Base-by-base conservation (phyloP, 2,113 vertebrate genomes). In the Nipponia nippon region DNA sequence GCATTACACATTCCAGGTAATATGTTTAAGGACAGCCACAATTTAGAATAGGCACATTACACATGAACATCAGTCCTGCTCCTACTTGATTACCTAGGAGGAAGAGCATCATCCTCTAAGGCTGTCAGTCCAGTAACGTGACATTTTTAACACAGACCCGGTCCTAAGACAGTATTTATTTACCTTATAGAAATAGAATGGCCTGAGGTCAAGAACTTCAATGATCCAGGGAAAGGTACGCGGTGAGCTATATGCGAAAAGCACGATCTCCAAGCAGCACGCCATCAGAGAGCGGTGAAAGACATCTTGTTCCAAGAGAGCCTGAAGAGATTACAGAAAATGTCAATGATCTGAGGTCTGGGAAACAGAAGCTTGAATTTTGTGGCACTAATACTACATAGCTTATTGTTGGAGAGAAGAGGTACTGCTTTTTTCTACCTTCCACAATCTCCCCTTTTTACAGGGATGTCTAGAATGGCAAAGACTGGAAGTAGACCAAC, bases 171-270 rank as follows among this genome's bases (percentile, higher is more conserved):
- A 25, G 6, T 10, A 46, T 22, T 34, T 80, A 18, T 71, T 96
- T 92, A 99, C 99, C 99, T 99, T 99, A 85, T 99, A 99, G 96
- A 99, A 99, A 95, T 99, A 99, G 98, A 99, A 99, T 1, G 99
- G 98, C 8, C 94, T 96, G 80, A 99, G 97, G 93, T 98, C 97
- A 44, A 99, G 98, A 72, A 99, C 94, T 32, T 98, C 98, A 70
- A 99, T 98, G 98, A 99, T 99, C 99, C 99, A 99, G 49, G 99
- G 99, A 90, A 99, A 99, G 62, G 98, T 99, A 49, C 99, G 98
- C 58, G 99, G 99, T 40, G 99, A 99, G 95, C 99, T 99, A 97
- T 99, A 99, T 10, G 99, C 98, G 46, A 99, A 99, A 29, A 99
- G 97, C 89, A 99, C 99, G 10, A 99, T 99, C 98, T 99, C 99